Conservation (phyloP, 2,888 invertebrate species). For the Frankliniella fusca region DNA sequence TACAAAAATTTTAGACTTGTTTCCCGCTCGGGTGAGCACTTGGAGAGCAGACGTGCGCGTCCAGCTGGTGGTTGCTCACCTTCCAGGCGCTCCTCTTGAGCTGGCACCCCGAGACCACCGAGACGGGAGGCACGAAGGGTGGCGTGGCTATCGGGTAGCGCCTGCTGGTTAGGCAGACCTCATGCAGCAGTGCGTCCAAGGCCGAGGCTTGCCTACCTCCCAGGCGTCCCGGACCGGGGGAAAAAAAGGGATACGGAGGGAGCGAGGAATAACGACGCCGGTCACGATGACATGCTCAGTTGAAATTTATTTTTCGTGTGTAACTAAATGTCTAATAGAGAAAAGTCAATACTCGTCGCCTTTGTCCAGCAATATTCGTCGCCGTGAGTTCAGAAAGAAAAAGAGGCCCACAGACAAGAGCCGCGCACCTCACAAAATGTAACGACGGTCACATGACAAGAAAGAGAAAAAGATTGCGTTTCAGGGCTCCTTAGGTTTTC, state of each 20-base stretch:
- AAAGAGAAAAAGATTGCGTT: too few species aligned
- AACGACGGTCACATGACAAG: too few species aligned
- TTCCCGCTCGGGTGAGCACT: neutral
- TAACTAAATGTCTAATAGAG: neutral
- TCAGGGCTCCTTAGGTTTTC: too few species aligned
- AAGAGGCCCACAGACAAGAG: neutral
- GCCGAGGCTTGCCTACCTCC: neutral
- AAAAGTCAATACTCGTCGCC: neutral
- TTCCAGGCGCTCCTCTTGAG: neutral
- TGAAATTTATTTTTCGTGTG: slow-evolving; percentile 14
- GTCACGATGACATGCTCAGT: neutral
- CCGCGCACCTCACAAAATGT: too few species aligned
- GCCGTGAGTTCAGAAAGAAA: neutral
- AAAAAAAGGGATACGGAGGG: neutral
- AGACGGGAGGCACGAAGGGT: too few species aligned
- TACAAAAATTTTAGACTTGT: too few species aligned
- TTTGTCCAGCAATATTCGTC: neutral
- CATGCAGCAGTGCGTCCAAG: neutral
- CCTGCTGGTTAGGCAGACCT: neutral
- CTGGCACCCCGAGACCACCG: too few species aligned
- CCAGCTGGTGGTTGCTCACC: neutral
- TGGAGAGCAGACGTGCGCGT: neutral
- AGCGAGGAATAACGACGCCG: neutral
- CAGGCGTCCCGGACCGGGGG: neutral
- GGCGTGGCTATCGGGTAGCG: too few species aligned